phyloP scores from a whole-genome alignment of 2,888 invertebrate genomes.

The Dysmachus trigonus region DNA sequence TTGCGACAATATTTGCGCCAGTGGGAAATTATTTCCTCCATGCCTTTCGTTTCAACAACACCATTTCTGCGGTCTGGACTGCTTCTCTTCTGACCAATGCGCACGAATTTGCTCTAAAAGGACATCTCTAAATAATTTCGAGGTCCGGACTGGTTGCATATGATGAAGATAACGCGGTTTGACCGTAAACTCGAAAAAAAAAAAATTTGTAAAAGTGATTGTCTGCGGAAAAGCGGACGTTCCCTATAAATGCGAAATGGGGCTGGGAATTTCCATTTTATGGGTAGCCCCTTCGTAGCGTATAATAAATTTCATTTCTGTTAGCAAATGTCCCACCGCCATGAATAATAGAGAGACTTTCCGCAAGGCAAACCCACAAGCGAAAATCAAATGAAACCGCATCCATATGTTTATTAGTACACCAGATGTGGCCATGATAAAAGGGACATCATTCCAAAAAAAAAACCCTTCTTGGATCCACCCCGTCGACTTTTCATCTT shows the following conservation, averaged over 20 bases:
- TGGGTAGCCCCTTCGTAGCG: not conserved
- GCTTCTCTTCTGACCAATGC: not conserved
- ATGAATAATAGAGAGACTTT: not conserved
- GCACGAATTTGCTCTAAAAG: not conserved
- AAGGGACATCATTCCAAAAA: not conserved
- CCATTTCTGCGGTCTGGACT: not conserved
- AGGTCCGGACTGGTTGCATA: not conserved
- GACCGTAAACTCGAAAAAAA: not conserved
- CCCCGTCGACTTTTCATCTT: not conserved
- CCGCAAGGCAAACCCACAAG: not conserved
- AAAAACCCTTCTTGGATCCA: not conserved
- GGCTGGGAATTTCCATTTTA: not conserved
- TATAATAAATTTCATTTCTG: not conserved
- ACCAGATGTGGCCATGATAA: not conserved
- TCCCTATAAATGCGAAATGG: not conserved
- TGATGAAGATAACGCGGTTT: not conserved
- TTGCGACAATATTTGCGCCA: not conserved
- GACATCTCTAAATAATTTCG: not conserved
- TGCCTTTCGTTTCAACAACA: not conserved
- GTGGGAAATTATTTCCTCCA: not conserved
- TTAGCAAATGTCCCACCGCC: not conserved
- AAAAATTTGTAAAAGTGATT: not conserved
- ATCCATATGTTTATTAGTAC: not conserved
- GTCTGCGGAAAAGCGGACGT: not conserved
- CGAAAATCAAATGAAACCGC: not conserved